Percentiles rank a stretch among this genome's conserved stretches.
Conservation (phyloP, 2,888 invertebrate species). For the Dynastes grantii region DNA sequence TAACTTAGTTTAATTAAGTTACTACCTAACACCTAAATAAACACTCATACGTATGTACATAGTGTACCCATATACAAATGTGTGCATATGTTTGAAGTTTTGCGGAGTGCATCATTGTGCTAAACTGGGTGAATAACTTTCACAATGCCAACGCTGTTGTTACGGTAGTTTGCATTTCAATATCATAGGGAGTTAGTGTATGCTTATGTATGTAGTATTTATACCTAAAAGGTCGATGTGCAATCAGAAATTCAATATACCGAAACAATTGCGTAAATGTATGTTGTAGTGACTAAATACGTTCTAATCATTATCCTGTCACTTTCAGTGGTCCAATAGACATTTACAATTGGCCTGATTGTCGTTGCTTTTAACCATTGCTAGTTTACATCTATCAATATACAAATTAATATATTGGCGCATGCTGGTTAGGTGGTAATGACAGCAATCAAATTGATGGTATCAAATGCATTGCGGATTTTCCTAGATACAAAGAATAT, state of each 20-base stretch:
- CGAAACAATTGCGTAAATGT: background rate
- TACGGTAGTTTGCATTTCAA: background rate
- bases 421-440: too few relatives aligned
- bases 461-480: background rate
- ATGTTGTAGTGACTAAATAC: background rate
- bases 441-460: background rate
- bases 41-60: too few relatives aligned
- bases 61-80: too few relatives aligned
- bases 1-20: too few relatives aligned
- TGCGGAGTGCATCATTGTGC: too few relatives aligned
- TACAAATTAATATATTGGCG: too few relatives aligned
- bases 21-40: too few relatives aligned
- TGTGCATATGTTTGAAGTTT: too few relatives aligned
- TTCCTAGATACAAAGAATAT: too few relatives aligned
- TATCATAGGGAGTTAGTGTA: background rate
- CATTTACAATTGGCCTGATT: background rate
- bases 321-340: background rate
- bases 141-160: too few relatives aligned
- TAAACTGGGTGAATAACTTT: too few relatives aligned
- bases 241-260: background rate
- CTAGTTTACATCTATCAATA: background rate
- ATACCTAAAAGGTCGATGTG: background rate
- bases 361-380: background rate
- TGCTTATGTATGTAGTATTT: background rate
- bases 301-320: background rate